These are phyloP conservation scores for Epinephelus awoara DNA, from an alignment of 2,797 vertebrate species.

Conservation along the genomic window DNA sequence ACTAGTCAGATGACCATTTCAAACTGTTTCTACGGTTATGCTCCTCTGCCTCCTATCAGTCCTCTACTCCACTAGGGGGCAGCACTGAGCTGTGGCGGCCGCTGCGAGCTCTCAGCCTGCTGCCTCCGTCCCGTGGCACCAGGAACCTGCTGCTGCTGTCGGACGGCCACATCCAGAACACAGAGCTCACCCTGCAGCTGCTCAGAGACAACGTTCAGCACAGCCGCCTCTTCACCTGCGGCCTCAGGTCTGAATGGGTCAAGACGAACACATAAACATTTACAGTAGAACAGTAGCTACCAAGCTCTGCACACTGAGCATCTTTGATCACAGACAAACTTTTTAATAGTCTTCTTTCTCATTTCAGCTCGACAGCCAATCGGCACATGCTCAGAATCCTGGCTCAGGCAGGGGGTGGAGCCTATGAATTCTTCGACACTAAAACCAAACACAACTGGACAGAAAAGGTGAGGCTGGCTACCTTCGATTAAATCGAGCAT, in stretches of 20 bases:
- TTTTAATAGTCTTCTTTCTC: constrained; percentile 5
- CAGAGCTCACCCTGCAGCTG: constrained; percentile 84
- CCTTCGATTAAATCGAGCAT: too few species aligned
- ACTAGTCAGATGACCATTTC: too few species aligned
- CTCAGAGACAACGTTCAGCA: constrained; percentile 82
- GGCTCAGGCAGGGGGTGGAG: constrained; percentile 89
- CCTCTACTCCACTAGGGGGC: constrained; percentile 81
- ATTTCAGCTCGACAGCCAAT: constrained; percentile 89
- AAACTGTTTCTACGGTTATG: too few species aligned
- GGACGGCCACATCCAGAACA: constrained; percentile 91
- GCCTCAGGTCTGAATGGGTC: constrained; percentile 83
- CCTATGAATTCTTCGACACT: constrained; percentile 90
- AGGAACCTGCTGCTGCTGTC: constrained; percentile 91
- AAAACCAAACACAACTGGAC: constrained; percentile 90
- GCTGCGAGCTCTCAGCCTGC: constrained; percentile 85
- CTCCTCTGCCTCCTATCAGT: constrained; percentile 26
- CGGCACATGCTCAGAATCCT: constrained; percentile 89
- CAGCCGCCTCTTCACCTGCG: constrained; percentile 90
- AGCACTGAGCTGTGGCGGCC: constrained; percentile 92
- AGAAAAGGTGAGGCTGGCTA: constrained; percentile 84
- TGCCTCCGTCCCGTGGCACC: constrained; percentile 84
- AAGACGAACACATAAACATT: too few species aligned
- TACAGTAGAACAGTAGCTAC: not conserved
- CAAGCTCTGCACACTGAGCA: not conserved
- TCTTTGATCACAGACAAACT: not conserved